Evolutionary conservation across 2,113 vertebrate genomes (phyloP).

Genomic region (Microcebus tavaratra): DNA sequence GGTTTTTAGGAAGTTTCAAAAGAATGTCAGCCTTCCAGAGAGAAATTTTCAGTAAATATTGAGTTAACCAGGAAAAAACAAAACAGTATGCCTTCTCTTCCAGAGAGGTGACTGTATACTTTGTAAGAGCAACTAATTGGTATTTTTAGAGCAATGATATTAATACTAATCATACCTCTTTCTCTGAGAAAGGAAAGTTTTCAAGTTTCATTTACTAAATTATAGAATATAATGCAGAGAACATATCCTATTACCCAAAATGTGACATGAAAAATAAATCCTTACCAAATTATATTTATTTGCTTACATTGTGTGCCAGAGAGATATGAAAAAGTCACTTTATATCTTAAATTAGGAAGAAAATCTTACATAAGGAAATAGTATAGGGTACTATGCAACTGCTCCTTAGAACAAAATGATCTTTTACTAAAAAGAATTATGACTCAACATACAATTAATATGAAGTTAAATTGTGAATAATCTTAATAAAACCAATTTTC

Average conservation of each 20-base stretch:
- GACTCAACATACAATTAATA: background rate
- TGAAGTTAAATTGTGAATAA: background rate
- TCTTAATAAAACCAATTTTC: background rate
- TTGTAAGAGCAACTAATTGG: background rate
- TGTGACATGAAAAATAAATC: background rate
- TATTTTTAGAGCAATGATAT: slow-evolving; percentile 12
- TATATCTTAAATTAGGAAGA: slow-evolving; percentile 45
- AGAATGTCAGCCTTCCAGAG: background rate
- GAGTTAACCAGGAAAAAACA: background rate
- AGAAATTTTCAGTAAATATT: slow-evolving; percentile 38
- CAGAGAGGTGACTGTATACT: background rate
- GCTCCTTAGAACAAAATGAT: background rate
- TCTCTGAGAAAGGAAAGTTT: background rate
- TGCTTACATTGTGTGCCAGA: slow-evolving; percentile 5
- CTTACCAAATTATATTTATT: background rate
- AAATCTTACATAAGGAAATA: background rate
- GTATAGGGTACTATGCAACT: background rate
- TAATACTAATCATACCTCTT: slow-evolving; percentile 12
- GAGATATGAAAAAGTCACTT: background rate
- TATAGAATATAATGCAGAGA: background rate
- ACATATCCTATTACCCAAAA: background rate
- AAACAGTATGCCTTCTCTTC: background rate
- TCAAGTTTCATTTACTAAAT: slow-evolving; percentile 47
- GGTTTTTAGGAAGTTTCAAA: background rate
- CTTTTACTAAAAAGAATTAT: background rate